Evolutionary conservation across 2,888 invertebrate genomes (phyloP).

Genomic region (Blastobasis lacticolella): DNA sequence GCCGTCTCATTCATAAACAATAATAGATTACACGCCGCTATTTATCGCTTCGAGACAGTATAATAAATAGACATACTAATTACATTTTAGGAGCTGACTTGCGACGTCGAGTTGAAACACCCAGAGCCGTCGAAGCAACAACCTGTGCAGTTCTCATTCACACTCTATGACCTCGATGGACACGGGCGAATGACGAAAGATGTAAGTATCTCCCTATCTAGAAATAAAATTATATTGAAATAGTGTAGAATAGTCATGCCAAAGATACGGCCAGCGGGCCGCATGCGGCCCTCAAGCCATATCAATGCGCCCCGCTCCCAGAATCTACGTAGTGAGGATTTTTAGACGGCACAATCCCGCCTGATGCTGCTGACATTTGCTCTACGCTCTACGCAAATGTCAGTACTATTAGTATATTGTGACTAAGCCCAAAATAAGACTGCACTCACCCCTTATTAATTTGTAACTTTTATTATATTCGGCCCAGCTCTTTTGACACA

Average conservation of each 20-base stretch:
- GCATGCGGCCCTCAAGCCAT: no score
- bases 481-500: no score
- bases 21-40: conserved; percentile 7
- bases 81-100: conserved; percentile 83
- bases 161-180: conserved; percentile 92
- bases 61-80: conserved; percentile 11
- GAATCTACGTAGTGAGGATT: no score
- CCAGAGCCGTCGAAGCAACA: conserved; percentile 81
- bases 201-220: conserved; percentile 64
- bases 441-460: no score
- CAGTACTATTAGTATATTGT: not conserved
- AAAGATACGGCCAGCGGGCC: no score
- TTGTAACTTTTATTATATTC: no score
- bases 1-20: conserved; percentile 20
- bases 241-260: no score
- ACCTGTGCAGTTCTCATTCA: conserved; percentile 86
- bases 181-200: conserved; percentile 95
- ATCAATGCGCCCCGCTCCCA: no score
- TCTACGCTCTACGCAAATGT: no score
- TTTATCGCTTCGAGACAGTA: conserved; percentile 6
- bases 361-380: no score
- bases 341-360: no score
- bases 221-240: not conserved
- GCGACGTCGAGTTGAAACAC: conserved; percentile 90
- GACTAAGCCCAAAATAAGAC: not conserved